A percentile compares a stretch with the other conserved stretches of the same genome.
Conservation (phyloP, 2,113 vertebrate species). For the Hiodon tergisus region DNA sequence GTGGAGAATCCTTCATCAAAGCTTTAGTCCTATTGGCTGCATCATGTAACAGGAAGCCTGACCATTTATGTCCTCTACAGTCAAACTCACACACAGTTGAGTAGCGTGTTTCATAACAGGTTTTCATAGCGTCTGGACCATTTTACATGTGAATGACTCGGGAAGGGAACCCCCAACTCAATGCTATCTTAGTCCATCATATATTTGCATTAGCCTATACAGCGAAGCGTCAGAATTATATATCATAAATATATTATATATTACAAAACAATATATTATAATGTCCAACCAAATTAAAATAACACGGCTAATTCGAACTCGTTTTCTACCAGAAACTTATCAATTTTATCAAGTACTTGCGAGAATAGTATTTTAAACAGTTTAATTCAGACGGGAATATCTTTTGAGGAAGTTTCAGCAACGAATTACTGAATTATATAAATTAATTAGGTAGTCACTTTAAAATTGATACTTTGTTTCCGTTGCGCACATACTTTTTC, state of each 20-base stretch:
- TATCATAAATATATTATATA: background rate
- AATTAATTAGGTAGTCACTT: background rate
- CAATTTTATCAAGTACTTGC: no score
- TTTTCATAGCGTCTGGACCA: background rate
- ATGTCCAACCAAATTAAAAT: no score
- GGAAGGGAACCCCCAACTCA: background rate
- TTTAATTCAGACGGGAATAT: no score
- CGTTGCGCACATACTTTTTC: background rate
- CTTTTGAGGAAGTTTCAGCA: no score
- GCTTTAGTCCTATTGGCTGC: conserved; percentile 56
- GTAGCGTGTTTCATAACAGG: conserved; percentile 39
- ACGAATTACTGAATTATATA: background rate
- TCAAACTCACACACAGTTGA: conserved; percentile 27
- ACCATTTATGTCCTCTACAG: conserved; percentile 59
- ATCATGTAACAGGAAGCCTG: conserved; percentile 52
- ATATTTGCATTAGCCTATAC: no score
- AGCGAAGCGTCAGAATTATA: background rate
- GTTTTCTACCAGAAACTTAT: no score
- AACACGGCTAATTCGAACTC: no score
- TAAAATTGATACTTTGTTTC: background rate
- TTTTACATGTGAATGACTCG: background rate
- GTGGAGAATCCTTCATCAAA: conserved; percentile 57
- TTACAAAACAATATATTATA: background rate
- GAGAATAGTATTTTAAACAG: no score
- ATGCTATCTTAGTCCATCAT: no score